Evolutionary conservation across 2,888 invertebrate species (phyloP).

Genomic region (Onchidella celtica): DNA sequence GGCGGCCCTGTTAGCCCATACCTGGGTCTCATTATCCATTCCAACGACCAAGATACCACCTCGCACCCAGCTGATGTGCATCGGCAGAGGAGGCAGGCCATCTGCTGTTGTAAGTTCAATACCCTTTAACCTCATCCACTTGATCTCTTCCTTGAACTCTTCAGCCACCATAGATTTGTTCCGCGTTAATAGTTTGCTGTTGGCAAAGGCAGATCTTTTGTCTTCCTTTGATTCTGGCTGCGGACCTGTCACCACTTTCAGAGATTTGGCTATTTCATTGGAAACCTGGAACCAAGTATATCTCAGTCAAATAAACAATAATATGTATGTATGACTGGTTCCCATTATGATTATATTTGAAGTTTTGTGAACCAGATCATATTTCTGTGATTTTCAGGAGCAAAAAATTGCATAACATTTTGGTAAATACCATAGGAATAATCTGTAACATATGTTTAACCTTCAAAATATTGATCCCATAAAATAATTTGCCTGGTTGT

Average conservation of each 20-base stretch:
- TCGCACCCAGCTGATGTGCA: constrained; percentile 99
- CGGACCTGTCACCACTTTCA: constrained; percentile 77
- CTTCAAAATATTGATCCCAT: too few species aligned
- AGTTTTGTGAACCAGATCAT: too few species aligned
- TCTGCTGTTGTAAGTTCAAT: constrained; percentile 96
- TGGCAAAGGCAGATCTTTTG: constrained; percentile 48
- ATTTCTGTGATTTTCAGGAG: too few species aligned
- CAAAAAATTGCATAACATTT: too few species aligned
- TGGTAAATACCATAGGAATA: too few species aligned
- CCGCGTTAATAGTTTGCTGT: constrained; percentile 34
- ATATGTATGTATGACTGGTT: too few species aligned
- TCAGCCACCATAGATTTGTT: constrained; percentile 92
- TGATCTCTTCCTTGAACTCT: constrained; percentile 92
- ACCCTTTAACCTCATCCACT: constrained; percentile 97
- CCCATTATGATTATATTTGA: too few species aligned
- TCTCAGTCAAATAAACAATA: too few species aligned
- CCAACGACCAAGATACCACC: constrained; percentile 99
- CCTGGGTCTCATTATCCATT: constrained; percentile 99
- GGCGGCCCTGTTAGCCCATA: too few species aligned
- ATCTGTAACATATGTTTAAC: too few species aligned
- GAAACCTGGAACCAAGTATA: constrained; percentile 86
- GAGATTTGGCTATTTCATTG: constrained; percentile 94
- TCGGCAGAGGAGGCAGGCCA: constrained; percentile 96
- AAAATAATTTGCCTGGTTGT: too few species aligned
- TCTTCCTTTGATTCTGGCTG: constrained; percentile 45